Evolutionary conservation across 2,113 vertebrate species (phyloP).

Genomic region (Heterocephalus glaber): DNA sequence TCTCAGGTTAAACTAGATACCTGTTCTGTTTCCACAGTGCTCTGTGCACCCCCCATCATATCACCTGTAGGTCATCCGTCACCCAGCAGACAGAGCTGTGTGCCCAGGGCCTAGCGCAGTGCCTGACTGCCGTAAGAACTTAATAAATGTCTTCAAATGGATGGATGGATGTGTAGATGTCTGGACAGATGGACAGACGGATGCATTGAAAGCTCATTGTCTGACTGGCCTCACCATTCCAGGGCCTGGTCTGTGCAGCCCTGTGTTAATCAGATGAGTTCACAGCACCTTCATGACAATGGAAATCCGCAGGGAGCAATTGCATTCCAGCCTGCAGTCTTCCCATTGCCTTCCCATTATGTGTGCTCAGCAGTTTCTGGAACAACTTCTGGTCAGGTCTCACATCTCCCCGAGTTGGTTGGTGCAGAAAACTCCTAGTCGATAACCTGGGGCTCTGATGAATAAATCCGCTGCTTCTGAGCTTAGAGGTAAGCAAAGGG

Average conservation of each 20-base stretch:
- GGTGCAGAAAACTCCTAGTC: background rate
- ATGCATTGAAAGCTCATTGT: too few relatives aligned
- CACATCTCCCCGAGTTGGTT: too few relatives aligned
- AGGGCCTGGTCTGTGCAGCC: background rate
- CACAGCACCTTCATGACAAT: too few relatives aligned
- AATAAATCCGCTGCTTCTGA: background rate
- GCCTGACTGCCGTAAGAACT: too few relatives aligned
- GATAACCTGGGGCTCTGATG: background rate
- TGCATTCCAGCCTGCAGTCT: background rate
- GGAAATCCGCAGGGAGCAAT: fast-evolving
- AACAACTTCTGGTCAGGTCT: background rate
- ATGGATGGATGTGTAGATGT: too few relatives aligned
- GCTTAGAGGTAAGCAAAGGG: background rate
- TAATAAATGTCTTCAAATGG: background rate
- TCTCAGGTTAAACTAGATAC: background rate
- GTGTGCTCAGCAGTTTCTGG: background rate
- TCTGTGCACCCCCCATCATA: background rate
- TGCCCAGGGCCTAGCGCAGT: background rate
- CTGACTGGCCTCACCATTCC: background rate
- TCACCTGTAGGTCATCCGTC: background rate
- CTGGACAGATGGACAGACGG: background rate
- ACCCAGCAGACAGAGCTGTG: background rate
- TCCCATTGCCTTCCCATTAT: background rate
- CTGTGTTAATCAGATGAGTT: background rate
- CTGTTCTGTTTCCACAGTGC: background rate